Conservation (phyloP, 2,888 invertebrate genomes). For the Syrista parreyssii region DNA sequence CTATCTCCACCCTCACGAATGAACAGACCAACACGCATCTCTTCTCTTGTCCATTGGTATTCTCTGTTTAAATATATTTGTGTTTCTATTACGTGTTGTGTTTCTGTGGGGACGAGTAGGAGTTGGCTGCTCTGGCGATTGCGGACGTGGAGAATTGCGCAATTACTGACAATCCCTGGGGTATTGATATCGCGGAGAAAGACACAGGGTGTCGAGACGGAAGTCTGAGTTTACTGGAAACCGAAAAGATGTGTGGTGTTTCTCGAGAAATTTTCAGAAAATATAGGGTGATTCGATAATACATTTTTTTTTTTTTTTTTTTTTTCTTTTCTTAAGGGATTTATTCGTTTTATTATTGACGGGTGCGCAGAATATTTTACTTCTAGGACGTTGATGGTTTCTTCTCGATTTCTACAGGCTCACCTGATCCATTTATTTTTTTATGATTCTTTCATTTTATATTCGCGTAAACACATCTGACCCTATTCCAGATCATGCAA, state of each 20-base stretch:
- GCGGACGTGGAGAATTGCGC: background rate
- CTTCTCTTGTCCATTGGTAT: background rate
- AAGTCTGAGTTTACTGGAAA: constrained; percentile 28
- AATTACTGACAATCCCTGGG: background rate
- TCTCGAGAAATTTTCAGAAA: constrained; percentile 29
- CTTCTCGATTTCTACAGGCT: too few relatives aligned
- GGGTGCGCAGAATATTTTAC: too few relatives aligned
- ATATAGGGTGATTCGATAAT: too few relatives aligned
- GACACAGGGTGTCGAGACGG: constrained; percentile 20
- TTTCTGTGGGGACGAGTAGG: background rate
- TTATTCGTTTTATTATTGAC: too few relatives aligned
- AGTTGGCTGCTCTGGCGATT: background rate
- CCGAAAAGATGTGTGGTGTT: constrained; percentile 17
- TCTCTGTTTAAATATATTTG: background rate
- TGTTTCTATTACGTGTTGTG: background rate
- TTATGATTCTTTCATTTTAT: too few relatives aligned
- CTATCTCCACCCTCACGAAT: background rate
- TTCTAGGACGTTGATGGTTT: too few relatives aligned
- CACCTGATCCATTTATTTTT: too few relatives aligned
- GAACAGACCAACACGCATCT: background rate
- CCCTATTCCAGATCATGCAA: too few relatives aligned
- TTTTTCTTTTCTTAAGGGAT: too few relatives aligned
- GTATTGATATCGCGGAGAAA: background rate
- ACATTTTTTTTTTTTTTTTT: too few relatives aligned
- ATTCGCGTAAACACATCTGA: too few relatives aligned